A percentile compares a stretch with the other conserved stretches of the same genome.
These are phyloP conservation scores for Pseudotriccus pelzelni DNA, from an alignment of 2,797 vertebrate genomes.

Conservation along the genomic window DNA sequence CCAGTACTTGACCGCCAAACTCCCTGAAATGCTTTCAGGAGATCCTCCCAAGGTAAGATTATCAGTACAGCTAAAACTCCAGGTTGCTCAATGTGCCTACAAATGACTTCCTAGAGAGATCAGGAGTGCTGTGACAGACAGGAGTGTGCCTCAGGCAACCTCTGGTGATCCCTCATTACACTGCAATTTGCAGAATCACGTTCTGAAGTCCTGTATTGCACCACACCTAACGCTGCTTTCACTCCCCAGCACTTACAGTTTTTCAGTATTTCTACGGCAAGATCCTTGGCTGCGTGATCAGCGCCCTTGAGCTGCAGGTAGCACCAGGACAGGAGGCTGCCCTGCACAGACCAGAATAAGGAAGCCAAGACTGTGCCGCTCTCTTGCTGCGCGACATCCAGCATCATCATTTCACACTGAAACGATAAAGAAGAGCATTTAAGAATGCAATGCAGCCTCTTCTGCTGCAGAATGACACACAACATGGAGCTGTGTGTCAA, in stretches of 20 bases:
- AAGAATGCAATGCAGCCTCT: neutral
- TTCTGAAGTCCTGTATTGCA: neutral
- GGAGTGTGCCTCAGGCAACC: neutral
- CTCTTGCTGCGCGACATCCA: conserved; percentile 76
- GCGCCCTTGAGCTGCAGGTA: conserved; percentile 91
- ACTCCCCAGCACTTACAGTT: conserved; percentile 83
- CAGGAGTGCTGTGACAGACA: neutral
- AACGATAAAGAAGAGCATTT: neutral
- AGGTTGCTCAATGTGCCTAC: neutral
- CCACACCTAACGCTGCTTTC: neutral
- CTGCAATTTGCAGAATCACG: neutral
- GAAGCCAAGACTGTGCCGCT: conserved; percentile 86
- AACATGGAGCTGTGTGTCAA: neutral
- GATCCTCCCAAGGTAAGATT: neutral
- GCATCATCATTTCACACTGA: conserved; percentile 92
- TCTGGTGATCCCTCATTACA: neutral
- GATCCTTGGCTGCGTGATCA: conserved; percentile 71
- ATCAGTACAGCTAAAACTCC: neutral
- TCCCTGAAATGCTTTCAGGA: neutral
- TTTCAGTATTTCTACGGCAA: conserved; percentile 85
- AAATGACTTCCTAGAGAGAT: neutral
- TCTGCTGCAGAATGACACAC: neutral
- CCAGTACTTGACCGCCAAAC: neutral
- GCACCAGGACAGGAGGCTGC: conserved; percentile 95
- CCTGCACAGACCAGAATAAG: conserved; percentile 96